Conservation (phyloP, 2,113 vertebrate species). For the Corythoichthys intestinalis region DNA sequence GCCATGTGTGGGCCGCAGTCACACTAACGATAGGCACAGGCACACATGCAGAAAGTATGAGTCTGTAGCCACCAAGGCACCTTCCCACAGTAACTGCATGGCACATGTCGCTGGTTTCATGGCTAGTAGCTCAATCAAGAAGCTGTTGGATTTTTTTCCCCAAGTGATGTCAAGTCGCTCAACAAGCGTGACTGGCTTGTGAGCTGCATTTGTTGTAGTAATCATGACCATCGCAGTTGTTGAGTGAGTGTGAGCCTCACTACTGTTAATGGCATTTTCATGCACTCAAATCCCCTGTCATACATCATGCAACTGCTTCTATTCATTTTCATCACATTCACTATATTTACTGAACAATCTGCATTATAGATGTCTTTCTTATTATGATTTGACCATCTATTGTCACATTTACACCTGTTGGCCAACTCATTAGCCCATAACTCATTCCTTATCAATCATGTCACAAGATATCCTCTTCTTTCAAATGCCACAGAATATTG, state of each 20-base stretch:
- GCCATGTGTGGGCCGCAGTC: constrained; percentile 64
- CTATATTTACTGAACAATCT: background rate
- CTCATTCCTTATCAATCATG: no score
- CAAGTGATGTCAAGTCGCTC: constrained; percentile 28
- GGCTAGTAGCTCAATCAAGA: constrained; percentile 58
- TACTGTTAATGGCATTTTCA: background rate
- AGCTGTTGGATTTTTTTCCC: constrained; percentile 28
- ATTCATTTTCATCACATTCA: background rate
- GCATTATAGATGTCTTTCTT: background rate
- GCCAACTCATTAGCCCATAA: background rate
- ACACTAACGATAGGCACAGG: constrained; percentile 23
- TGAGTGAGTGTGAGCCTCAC: constrained; percentile 2
- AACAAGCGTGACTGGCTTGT: constrained; percentile 20
- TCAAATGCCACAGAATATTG: no score
- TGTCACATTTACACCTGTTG: background rate
- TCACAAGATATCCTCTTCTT: no score
- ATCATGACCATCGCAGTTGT: constrained; percentile 12
- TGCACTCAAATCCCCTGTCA: background rate
- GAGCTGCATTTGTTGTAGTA: constrained; percentile 20
- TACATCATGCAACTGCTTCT: background rate
- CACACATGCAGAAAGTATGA: constrained; percentile 22
- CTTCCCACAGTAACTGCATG: constrained; percentile 55
- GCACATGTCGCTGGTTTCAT: constrained; percentile 53
- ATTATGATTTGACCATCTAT: background rate
- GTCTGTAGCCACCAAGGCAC: constrained; percentile 50